These are phyloP conservation scores for Limnodromus scolopaceus DNA, from an alignment of 2,797 vertebrate genomes.

Conservation along the genomic window DNA sequence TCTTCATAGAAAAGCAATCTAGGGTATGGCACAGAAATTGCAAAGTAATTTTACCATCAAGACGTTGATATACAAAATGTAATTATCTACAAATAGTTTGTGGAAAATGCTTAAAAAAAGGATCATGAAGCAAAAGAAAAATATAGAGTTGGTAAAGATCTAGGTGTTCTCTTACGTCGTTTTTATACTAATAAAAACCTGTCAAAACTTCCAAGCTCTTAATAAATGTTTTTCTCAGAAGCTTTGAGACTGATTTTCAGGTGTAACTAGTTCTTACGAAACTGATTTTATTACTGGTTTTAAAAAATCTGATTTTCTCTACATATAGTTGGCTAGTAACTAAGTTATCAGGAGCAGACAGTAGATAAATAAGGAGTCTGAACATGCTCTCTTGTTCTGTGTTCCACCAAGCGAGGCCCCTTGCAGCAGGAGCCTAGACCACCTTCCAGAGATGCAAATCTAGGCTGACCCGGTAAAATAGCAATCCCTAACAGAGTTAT, in stretches of 20 bases:
- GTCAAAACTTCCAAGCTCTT: background rate
- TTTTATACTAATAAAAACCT: background rate
- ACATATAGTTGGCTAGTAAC: background rate
- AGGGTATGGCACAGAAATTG: background rate
- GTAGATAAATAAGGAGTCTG: background rate
- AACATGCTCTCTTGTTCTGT: background rate
- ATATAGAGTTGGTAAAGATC: fast-evolving
- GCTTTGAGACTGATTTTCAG: background rate
- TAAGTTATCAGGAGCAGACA: background rate
- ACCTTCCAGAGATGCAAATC: background rate
- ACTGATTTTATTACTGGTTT: background rate
- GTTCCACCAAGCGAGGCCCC: background rate
- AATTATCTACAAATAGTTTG: background rate
- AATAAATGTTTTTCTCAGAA: background rate
- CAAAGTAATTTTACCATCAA: background rate
- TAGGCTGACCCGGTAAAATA: background rate
- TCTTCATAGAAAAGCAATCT: background rate
- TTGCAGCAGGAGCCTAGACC: background rate
- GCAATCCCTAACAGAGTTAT: background rate
- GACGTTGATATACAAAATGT: background rate
- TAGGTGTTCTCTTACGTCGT: background rate
- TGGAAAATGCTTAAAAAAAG: background rate
- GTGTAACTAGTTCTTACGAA: background rate
- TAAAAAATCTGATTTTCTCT: background rate
- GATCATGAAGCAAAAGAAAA: background rate